These are phyloP conservation scores for Neodiprion pinetum DNA, from an alignment of 1,140 invertebrate genomes.

Conservation along the genomic window DNA sequence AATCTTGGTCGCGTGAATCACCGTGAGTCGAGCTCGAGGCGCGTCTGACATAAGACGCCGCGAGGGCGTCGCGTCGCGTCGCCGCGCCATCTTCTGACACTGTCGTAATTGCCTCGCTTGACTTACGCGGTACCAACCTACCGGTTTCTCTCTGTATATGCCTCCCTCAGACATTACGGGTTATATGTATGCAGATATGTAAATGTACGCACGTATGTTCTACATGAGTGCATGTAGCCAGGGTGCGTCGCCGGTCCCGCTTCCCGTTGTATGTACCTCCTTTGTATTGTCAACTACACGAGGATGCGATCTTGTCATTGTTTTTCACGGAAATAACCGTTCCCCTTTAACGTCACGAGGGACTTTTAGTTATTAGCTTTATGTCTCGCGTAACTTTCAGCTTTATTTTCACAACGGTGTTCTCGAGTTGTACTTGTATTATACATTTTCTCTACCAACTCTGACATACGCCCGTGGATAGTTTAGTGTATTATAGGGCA, in stretches of 20 bases:
- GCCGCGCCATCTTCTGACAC: background rate
- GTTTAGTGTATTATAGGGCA: too few species aligned
- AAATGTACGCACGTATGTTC: background rate
- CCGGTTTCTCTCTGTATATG: background rate
- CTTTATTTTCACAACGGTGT: too few species aligned
- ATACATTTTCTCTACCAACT: too few species aligned
- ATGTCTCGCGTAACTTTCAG: too few species aligned
- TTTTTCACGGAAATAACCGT: too few species aligned
- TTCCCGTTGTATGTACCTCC: too few species aligned
- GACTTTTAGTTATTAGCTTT: too few species aligned
- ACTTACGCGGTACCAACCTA: background rate
- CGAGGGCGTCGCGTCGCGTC: background rate
- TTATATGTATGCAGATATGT: background rate
- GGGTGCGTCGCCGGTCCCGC: background rate
- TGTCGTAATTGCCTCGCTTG: constrained; percentile 5
- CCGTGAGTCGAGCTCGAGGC: background rate
- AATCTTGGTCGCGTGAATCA: background rate
- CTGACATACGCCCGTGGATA: too few species aligned
- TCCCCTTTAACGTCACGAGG: too few species aligned
- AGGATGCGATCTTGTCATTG: too few species aligned
- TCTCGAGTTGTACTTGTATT: too few species aligned
- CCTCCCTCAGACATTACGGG: background rate
- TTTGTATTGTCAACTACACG: too few species aligned
- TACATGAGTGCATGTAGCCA: background rate
- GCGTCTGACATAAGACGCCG: background rate